These are phyloP conservation scores for Hippolais icterina DNA, from an alignment of 2,113 vertebrate genomes.

Conservation along the genomic window DNA sequence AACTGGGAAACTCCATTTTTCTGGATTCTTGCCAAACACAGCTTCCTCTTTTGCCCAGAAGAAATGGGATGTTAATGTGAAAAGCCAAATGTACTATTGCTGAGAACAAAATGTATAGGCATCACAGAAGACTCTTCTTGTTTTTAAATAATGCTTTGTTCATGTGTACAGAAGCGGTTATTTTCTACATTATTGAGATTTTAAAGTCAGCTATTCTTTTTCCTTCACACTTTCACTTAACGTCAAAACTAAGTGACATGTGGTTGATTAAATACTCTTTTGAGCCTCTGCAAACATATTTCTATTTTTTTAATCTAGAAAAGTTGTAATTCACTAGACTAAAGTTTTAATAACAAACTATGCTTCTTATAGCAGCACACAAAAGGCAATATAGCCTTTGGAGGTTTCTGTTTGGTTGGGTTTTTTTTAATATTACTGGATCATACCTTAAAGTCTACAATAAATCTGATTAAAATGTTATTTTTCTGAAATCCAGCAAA, in stretches of 20 bases:
- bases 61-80: not conserved
- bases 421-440: not conserved
- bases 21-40: not conserved
- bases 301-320: not conserved
- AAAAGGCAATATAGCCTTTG: not conserved
- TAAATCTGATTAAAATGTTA: not conserved
- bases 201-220: not conserved
- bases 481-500: not conserved
- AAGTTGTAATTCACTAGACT: not conserved
- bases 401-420: not conserved
- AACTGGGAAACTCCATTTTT: not conserved
- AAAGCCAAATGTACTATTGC: not conserved
- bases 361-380: not conserved
- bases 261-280: not conserved
- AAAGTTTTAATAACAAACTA: not conserved
- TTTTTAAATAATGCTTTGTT: not conserved
- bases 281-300: not conserved
- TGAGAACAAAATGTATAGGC: not conserved
- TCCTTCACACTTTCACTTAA: not conserved
- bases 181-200: not conserved
- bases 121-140: not conserved
- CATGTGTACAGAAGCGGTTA: not conserved
- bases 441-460: not conserved
- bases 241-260: not conserved
- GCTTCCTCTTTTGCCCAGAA: not conserved